phyloP scores from a whole-genome alignment of 2,113 vertebrate genomes.

The Eleginops maclovinus region DNA sequence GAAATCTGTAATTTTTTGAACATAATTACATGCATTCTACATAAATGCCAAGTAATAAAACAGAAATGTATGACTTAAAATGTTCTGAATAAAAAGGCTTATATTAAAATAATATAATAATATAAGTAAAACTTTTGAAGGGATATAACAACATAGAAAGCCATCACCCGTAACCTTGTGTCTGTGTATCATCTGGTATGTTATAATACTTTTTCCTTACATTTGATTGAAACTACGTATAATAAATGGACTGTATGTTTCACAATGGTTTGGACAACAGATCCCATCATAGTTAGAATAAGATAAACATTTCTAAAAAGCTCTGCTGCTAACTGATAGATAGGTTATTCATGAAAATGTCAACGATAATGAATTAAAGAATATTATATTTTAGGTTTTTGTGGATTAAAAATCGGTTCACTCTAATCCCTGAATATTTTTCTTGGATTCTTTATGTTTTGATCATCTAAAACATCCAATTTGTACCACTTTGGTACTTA shows the following conservation, averaged over 20 bases:
- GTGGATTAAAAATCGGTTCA: background rate
- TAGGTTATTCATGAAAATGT: background rate
- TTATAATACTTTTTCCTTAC: background rate
- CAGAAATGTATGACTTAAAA: background rate
- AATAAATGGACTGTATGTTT: too few relatives aligned
- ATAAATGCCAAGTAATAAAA: background rate
- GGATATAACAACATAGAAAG: background rate
- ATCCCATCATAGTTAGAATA: background rate
- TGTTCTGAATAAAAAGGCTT: background rate
- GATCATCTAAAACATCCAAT: slow-evolving; percentile 2
- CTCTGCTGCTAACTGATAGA: background rate
- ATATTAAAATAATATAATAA: background rate
- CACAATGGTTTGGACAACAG: background rate
- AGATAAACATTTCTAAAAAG: background rate
- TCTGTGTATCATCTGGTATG: background rate
- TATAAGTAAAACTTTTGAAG: background rate
- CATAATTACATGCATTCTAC: background rate
- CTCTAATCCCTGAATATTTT: slow-evolving; percentile 1
- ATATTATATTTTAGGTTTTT: background rate
- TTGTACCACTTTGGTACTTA: background rate
- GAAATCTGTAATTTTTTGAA: background rate
- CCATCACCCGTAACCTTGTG: background rate
- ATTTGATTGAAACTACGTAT: background rate
- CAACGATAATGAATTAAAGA: background rate
- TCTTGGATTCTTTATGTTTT: background rate